These are phyloP conservation scores for Panurus biarmicus DNA, from an alignment of 2,113 vertebrate genomes.

Conservation along the genomic window DNA sequence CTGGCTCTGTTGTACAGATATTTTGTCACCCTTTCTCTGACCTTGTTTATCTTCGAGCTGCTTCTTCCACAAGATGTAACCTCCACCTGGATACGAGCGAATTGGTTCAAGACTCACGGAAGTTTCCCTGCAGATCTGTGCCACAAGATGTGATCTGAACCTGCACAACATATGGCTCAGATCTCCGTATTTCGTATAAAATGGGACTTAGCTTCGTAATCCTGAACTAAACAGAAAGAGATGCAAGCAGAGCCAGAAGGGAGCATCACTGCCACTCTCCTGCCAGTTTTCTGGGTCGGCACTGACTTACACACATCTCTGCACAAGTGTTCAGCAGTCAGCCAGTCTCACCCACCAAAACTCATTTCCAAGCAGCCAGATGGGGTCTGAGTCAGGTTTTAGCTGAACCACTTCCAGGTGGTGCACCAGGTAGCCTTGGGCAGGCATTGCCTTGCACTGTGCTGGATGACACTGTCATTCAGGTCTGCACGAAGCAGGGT, in stretches of 20 bases:
- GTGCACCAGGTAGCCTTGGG: not conserved
- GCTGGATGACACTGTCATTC: not conserved
- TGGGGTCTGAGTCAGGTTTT: constrained; percentile 3
- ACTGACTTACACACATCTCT: not conserved
- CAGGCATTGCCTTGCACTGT: not conserved
- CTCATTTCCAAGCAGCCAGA: not conserved
- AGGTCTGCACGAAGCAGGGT: not conserved
- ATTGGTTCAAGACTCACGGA: not conserved
- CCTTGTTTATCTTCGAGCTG: not conserved
- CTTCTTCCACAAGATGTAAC: not conserved
- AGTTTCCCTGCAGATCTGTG: constrained; percentile 35
- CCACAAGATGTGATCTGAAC: constrained; percentile 32
- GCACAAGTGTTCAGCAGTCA: not conserved
- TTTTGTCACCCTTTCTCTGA: not conserved
- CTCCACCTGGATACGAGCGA: not conserved
- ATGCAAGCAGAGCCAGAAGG: constrained; percentile 32
- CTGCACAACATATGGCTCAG: constrained; percentile 22
- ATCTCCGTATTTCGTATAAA: constrained; percentile 18
- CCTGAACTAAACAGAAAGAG: constrained; percentile 33
- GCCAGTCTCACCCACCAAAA: constrained; percentile 4
- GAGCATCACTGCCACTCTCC: constrained; percentile 22
- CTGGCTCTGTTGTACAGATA: not conserved
- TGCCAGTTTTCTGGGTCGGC: constrained; percentile 30
- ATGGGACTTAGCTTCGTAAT: constrained; percentile 3
- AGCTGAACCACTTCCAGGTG: not conserved